These are phyloP conservation scores for Microplitis demolitor DNA, from an alignment of 1,140 invertebrate species.

Conservation along the genomic window DNA sequence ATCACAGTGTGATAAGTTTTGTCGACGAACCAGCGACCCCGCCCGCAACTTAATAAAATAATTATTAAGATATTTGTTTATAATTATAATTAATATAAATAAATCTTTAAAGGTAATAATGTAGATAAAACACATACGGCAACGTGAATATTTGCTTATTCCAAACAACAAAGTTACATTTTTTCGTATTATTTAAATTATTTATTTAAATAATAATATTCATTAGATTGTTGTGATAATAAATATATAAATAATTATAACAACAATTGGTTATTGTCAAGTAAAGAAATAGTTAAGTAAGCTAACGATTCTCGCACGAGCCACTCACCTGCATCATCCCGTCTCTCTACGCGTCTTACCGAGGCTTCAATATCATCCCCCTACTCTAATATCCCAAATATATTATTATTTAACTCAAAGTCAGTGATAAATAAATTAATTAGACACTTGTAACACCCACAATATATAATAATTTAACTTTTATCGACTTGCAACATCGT, in stretches of 20 bases:
- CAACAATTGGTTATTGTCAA: slow-evolving; percentile 28
- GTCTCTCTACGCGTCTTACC: slow-evolving; percentile 53
- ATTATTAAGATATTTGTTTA: slow-evolving; percentile 10
- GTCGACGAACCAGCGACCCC: slow-evolving; percentile 37
- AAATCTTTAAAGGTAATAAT: slow-evolving; percentile 31
- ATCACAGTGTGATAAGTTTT: too few species aligned
- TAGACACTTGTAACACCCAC: slow-evolving; percentile 23
- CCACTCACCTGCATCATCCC: slow-evolving; percentile 60
- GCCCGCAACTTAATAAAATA: slow-evolving; percentile 41
- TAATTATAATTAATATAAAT: slow-evolving; percentile 33
- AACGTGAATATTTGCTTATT: slow-evolving; percentile 46
- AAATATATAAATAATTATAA: slow-evolving; percentile 8
- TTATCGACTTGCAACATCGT: slow-evolving; percentile 41
- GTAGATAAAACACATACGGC: slow-evolving; percentile 40
- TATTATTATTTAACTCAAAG: slow-evolving; percentile 15
- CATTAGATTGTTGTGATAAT: not conserved
- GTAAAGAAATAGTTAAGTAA: not conserved
- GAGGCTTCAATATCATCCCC: slow-evolving; percentile 25
- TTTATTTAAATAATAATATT: too few species aligned
- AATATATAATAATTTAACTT: slow-evolving; percentile 33
- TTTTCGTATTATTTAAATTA: not conserved
- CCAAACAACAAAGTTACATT: slow-evolving; percentile 51
- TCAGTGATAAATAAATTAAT: slow-evolving; percentile 31
- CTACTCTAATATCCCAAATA: not conserved
- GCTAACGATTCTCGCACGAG: slow-evolving; percentile 29